Evolutionary conservation across 2,888 invertebrate genomes (phyloP), one percentile per base, ranked within the genome.

Genomic region (Parnassius apollo): DNA sequence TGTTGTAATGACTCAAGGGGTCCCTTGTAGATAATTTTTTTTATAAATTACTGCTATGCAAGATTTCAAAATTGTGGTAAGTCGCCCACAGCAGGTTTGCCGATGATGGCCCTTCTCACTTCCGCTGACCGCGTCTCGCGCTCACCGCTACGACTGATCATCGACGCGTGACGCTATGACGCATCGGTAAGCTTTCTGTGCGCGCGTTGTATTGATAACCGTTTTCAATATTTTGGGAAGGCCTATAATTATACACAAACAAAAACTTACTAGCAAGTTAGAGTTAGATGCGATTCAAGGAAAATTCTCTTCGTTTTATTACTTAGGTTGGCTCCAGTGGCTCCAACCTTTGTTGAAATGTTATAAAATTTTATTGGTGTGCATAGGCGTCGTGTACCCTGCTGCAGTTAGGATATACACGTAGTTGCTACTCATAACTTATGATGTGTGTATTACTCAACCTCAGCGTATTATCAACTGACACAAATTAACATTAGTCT

Each of bases 401-500:
- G n/a, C 46, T 46, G 35, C 46, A 46, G 44, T 44, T 18, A 13
- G n/a, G 12, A 13, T 2, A 46, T 9, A 49, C 49, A 49, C 13
- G 11, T 45, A 50, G 57, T 64, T 63, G 63, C 57, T 62, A 63
- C 66, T 66, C 69, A 65, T 64, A 63, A 61, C 55, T 61, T 61
- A 55, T 63, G 45, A 59, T 52, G 57, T 59, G 49, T 57, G 63
- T 59, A 59, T 69, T 70, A 66, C 67, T 59, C 68, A 71, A 71
- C 62, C 42, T 50, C 60, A 18, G 49, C 60, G 68, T 64, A 69
- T 69, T 71, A 71, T 69, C 68, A 65, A 65, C 64, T 69, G 71
- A 69, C 71, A 71, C 62, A 65, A 65, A 69, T 69, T 66, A 51
- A 64, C 59, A 55, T 55, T 63, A 50, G 63, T 59, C 55, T 55